Evolutionary conservation across 2,797 vertebrate species (phyloP).

Genomic region (Gallinago nigripennis): DNA sequence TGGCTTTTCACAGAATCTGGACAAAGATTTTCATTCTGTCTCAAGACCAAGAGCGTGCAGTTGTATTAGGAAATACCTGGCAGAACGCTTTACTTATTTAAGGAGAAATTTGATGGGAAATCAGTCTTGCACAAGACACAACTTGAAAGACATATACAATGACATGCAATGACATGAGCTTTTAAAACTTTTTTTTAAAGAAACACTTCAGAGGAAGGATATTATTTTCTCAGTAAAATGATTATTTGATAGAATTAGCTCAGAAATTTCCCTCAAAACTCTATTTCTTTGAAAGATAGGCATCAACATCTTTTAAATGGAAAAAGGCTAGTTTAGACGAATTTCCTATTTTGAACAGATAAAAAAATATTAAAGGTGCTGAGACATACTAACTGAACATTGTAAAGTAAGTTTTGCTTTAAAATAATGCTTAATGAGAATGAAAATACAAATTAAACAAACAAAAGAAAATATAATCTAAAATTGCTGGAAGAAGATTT

Average conservation of each 20-base stretch:
- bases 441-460: background rate
- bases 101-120: background rate
- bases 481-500: background rate
- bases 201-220: background rate
- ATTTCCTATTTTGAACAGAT: background rate
- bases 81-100: background rate
- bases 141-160: background rate
- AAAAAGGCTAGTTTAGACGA: background rate
- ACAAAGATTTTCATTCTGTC: slow-evolving; percentile 9
- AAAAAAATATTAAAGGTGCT: background rate
- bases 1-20: background rate
- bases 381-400: background rate
- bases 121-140: background rate
- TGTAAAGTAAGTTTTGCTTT: background rate
- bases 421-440: background rate
- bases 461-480: background rate
- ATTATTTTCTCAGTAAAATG: background rate
- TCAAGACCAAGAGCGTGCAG: background rate
- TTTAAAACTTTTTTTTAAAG: background rate
- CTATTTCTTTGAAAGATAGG: background rate
- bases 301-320: background rate
- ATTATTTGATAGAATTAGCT: background rate
- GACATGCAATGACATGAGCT: background rate
- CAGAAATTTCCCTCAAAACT: rapidly evolving
- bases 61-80: background rate